These are phyloP conservation scores for Geotrupes spiniger DNA, from an alignment of 2,888 invertebrate genomes.

Conservation along the genomic window DNA sequence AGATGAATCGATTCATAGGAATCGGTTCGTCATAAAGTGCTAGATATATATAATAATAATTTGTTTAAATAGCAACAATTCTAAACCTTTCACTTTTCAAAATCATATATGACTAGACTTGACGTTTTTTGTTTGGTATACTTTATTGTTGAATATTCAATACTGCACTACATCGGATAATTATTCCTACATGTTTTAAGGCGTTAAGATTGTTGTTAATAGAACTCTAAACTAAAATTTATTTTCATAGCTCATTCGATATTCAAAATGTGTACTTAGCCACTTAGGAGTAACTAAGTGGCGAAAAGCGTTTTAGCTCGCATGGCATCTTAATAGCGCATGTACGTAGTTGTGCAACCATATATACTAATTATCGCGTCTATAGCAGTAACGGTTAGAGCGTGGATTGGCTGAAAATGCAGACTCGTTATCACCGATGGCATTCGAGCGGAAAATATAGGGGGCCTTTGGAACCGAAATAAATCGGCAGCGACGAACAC, in stretches of 20 bases:
- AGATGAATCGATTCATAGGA: too few species aligned
- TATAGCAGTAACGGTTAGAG: background rate
- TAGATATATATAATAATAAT: too few species aligned
- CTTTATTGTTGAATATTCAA: too few species aligned
- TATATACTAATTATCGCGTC: slow-evolving; percentile 2
- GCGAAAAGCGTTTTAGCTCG: slow-evolving; percentile 1
- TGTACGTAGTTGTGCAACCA: background rate
- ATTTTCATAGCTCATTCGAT: background rate
- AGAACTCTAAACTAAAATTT: slow-evolving; percentile 1
- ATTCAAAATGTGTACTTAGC: slow-evolving; percentile 3
- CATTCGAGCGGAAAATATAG: background rate
- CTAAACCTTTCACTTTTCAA: too few species aligned
- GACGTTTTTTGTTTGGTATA: too few species aligned
- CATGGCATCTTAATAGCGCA: background rate
- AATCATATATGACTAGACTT: too few species aligned
- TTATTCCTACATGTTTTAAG: too few species aligned
- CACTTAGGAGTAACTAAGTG: slow-evolving; percentile 3
- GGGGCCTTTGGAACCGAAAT: background rate
- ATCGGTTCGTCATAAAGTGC: too few species aligned
- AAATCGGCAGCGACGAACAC: background rate
- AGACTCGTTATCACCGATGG: background rate
- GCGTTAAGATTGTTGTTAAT: too few species aligned
- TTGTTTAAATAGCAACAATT: too few species aligned
- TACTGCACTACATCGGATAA: too few species aligned
- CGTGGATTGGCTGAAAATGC: background rate